These are phyloP conservation scores for Dynastes tityus DNA, from an alignment of 2,888 invertebrate genomes.

Conservation along the genomic window DNA sequence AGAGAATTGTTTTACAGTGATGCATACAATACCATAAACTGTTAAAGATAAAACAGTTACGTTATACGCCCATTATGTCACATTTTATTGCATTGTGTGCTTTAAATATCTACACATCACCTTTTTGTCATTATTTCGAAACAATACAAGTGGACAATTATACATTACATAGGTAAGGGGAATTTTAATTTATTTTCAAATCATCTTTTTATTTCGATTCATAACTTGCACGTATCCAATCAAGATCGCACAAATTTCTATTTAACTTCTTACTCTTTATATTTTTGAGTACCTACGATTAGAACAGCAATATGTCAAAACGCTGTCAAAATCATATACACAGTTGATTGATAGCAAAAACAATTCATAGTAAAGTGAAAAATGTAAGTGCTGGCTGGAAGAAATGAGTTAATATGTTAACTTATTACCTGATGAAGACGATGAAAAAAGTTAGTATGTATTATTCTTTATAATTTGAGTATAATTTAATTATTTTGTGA, in stretches of 20 bases:
- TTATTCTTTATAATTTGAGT: not conserved
- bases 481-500: not conserved
- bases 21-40: slow-evolving; percentile 5
- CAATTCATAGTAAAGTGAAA: slow-evolving; percentile 31
- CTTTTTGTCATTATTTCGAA: not conserved
- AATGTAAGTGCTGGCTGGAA: not conserved
- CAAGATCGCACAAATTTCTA: too few relatives aligned
- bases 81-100: not conserved
- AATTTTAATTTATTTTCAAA: too few relatives aligned
- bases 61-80: not conserved
- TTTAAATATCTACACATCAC: not conserved
- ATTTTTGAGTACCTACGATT: too few relatives aligned
- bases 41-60: slow-evolving; percentile 14
- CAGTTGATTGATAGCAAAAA: slow-evolving; percentile 12
- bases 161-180: not conserved
- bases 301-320: too few relatives aligned
- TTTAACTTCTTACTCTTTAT: too few relatives aligned
- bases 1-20: not conserved
- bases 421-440: slow-evolving; percentile 17
- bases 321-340: not conserved
- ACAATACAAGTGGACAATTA: not conserved
- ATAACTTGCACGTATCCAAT: too few relatives aligned
- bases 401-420: slow-evolving; percentile 37
- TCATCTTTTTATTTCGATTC: too few relatives aligned
- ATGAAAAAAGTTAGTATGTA: slow-evolving; percentile 49